Conservation (phyloP, 2,113 vertebrate species). For the Stomatorhinus ivindoensis region DNA sequence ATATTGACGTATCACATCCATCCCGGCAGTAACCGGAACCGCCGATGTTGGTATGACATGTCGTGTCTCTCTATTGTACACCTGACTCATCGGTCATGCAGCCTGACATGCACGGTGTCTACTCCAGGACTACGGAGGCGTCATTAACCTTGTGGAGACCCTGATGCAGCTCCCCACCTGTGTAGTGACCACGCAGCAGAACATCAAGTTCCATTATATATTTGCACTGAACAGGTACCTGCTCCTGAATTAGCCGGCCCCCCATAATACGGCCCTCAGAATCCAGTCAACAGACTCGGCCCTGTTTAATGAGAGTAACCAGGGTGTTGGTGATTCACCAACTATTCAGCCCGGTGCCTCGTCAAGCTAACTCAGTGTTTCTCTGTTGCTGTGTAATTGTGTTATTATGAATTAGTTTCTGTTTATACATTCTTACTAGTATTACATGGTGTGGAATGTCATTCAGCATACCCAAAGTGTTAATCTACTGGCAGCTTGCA, state of each 20-base stretch:
- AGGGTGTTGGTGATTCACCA: neutral
- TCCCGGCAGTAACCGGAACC: neutral
- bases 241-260: neutral
- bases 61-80: neutral
- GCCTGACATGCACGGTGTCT: conserved; percentile 21
- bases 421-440: neutral
- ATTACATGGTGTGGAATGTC: neutral
- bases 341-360: neutral
- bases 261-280: neutral
- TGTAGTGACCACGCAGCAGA: conserved; percentile 65
- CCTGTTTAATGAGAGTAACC: neutral
- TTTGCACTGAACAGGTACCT: conserved; percentile 81
- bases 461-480: neutral
- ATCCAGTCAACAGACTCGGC: neutral
- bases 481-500: neutral
- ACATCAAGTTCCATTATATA: conserved; percentile 82
- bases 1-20: neutral
- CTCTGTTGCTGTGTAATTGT: neutral
- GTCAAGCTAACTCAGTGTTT: neutral
- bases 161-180: conserved; percentile 74
- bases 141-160: conserved; percentile 77
- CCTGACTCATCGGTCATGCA: conserved; percentile 22
- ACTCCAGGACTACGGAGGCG: conserved; percentile 71
- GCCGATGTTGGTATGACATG: neutral
- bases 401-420: neutral